phyloP scores from a whole-genome alignment of 2,888 invertebrate species.

The Eupithecia dodoneata region DNA sequence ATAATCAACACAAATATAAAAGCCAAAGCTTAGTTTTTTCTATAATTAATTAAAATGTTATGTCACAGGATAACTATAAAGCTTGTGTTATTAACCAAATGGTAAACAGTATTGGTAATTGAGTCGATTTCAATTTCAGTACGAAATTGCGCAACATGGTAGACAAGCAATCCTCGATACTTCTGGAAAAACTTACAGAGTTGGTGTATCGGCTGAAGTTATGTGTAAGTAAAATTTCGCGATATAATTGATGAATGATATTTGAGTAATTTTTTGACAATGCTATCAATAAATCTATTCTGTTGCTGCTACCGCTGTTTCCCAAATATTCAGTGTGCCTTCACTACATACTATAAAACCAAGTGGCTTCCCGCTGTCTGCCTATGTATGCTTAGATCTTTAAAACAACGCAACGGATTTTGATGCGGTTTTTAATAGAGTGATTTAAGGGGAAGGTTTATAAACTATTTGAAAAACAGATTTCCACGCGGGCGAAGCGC shows the following conservation, averaged over 20 bases:
- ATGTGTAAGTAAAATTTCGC: conserved; percentile 67
- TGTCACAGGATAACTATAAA: no score
- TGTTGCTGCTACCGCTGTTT: neutral
- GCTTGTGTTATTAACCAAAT: neutral
- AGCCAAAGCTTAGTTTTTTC: neutral
- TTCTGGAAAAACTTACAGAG: conserved; percentile 65
- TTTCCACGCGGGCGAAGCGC: no score
- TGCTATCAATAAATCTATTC: neutral
- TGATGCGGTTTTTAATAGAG: no score
- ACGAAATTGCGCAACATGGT: conserved; percentile 66
- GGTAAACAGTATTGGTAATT: neutral
- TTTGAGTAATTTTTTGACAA: neutral
- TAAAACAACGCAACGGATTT: no score
- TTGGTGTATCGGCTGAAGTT: conserved; percentile 70
- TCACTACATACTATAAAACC: no score
- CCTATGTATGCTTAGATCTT: no score
- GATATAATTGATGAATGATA: neutral
- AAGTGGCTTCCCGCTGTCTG: no score
- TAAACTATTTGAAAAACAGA: no score
- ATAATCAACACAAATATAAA: neutral
- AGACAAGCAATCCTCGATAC: conserved; percentile 58
- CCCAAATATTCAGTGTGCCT: neutral
- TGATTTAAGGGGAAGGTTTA: no score
- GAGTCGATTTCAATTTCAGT: conserved; percentile 52
- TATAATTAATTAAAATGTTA: neutral